Base-by-base conservation (phyloP, 1,140 invertebrate species). In the Penaeus japonicus region DNA sequence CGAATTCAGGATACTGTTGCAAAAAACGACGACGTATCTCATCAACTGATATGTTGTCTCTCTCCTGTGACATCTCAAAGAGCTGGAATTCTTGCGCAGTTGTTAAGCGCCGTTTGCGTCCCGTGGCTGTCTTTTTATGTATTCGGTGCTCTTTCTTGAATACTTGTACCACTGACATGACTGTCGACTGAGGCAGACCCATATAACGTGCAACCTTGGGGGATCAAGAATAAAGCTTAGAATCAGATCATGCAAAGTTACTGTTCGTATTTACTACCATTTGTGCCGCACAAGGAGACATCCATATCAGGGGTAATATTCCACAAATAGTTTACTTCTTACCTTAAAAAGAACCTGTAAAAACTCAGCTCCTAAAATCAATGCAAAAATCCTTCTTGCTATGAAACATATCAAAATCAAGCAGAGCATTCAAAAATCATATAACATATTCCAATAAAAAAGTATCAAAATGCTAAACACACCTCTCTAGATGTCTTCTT, bases 401-500 rank as follows among this genome's bases (percentile, higher is more conserved):
- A 47, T 47, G 39, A 47, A 12, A 47, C 12, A 2, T 47, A 47
- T 12, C 12, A 12, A 47, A 47, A 47, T 47, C 5, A 47, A 12
- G 39, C n/a, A n/a, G n/a, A n/a, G n/a, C n/a, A n/a, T n/a, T n/a
- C n/a, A n/a, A n/a, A n/a, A n/a, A n/a, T n/a, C n/a, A n/a, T n/a
- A n/a, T n/a, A n/a, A n/a, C n/a, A n/a, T n/a, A n/a, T n/a, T n/a
- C n/a, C n/a, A n/a, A n/a, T n/a, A n/a, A n/a, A n/a, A n/a, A n/a
- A n/a, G n/a, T n/a, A n/a, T n/a, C 27, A 30, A 84, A 65, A 32
- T 54, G 27, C 17, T 32, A 35, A 7, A 73, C 73, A 35, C 24
- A 90, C 90, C 90, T 90, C 90, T 83, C 90, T 87, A 15, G 90
- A 90, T 35, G 90, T 90, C 65, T 90, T 90, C 83, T 90, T 90